phyloP scores from a whole-genome alignment of 37 sponge, comb jelly and placozoan species.

The Ianthella basta region DNA sequence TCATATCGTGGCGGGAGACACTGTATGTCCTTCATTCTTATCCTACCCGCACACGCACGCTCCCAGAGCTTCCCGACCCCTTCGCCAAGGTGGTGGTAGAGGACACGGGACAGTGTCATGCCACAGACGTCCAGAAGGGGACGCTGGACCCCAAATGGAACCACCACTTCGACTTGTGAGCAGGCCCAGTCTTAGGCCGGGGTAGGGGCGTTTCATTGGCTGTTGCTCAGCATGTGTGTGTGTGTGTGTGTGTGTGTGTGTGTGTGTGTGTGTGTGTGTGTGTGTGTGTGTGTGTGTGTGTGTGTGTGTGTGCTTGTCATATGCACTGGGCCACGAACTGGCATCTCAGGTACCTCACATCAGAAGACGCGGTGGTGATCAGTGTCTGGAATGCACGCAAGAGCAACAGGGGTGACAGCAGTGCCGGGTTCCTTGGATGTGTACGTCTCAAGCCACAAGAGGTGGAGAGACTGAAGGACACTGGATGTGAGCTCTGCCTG shows the following conservation, averaged over 20 bases:
- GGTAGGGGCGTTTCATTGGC: background rate
- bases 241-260: background rate
- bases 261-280: background rate
- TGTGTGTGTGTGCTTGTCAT: too few relatives aligned
- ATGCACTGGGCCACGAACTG: too few relatives aligned
- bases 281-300: background rate
- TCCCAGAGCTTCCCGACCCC: conserved; percentile 85
- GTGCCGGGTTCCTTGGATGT: conserved; percentile 94
- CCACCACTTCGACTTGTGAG: conserved; percentile 94
- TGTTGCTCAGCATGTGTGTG: background rate
- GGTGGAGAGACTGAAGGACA: conserved; percentile 88
- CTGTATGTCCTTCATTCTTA: background rate
- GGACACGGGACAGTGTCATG: conserved; percentile 91
- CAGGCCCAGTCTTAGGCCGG: background rate
- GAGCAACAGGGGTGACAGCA: conserved; percentile 55
- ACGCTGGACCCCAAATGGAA: conserved; percentile 97
- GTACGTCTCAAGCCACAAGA: conserved; percentile 66
- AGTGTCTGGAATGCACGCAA: conserved; percentile 86
- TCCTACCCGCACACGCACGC: conserved; percentile 4
- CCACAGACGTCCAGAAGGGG: conserved; percentile 77
- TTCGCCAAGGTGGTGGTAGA: conserved; percentile 95
- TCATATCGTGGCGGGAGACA: too few relatives aligned
- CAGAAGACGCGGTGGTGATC: conserved; percentile 74
- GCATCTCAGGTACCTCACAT: conserved; percentile 70
- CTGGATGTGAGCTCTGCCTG: conserved; percentile 84